These are phyloP conservation scores for Blastomussa wellsi DNA, from an alignment of 92 coral and sea anemone genomes.

Conservation along the genomic window DNA sequence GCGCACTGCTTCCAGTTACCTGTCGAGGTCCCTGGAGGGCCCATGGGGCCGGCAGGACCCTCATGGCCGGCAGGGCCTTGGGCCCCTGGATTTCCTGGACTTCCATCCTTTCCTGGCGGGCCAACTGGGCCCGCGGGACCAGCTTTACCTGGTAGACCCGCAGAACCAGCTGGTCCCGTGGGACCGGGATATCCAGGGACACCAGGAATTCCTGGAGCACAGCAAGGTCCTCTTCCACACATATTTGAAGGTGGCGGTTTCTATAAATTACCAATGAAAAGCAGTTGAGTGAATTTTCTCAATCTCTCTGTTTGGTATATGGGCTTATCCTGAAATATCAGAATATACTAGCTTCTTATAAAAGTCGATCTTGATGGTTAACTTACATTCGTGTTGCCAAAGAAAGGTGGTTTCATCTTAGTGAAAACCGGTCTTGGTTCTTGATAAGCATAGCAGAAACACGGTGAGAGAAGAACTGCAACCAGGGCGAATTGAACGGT, in stretches of 20 bases:
- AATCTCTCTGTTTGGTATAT: neutral
- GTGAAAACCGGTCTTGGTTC: neutral
- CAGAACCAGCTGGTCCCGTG: neutral
- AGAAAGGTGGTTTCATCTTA: neutral
- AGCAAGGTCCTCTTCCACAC: neutral
- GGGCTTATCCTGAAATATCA: no score
- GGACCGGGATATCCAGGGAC: neutral
- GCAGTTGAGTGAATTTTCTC: neutral
- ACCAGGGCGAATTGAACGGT: conserved; percentile 11
- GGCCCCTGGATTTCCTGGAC: neutral
- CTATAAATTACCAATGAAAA: neutral
- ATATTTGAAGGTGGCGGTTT: neutral
- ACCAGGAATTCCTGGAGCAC: neutral
- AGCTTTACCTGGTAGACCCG: neutral
- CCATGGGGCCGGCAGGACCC: conserved; percentile 20
- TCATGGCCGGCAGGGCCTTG: conserved; percentile 3
- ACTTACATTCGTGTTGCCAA: conserved; percentile 5
- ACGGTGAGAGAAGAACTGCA: neutral
- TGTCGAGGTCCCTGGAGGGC: conserved; percentile 6
- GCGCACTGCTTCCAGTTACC: conserved; percentile 29
- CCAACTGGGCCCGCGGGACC: neutral
- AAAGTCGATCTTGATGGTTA: neutral
- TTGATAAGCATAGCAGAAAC: conserved; percentile 11
- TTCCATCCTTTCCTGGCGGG: neutral
- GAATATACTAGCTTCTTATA: conserved; percentile 1